These are phyloP conservation scores for Arvicanthis niloticus DNA, from an alignment of 2,113 vertebrate species.

Conservation along the genomic window DNA sequence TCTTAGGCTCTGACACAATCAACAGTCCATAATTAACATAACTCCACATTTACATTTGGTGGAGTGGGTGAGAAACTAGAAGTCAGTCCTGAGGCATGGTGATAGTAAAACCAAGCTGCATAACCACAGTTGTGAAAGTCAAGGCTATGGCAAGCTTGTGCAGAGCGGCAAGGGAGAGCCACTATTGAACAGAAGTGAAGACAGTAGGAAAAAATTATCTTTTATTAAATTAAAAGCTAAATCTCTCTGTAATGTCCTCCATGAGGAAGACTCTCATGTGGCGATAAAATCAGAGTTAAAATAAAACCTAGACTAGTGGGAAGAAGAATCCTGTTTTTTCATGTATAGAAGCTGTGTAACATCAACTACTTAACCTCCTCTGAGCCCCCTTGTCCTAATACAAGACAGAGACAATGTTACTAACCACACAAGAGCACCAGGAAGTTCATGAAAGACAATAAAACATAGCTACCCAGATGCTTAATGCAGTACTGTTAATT, in stretches of 20 bases:
- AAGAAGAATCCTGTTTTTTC: neutral
- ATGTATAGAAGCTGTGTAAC: neutral
- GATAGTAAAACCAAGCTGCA: neutral
- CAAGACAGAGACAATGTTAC: neutral
- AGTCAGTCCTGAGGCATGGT: neutral
- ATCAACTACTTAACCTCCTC: neutral
- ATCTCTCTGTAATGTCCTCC: neutral
- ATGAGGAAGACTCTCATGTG: conserved; percentile 4
- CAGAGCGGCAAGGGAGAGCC: neutral
- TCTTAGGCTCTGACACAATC: neutral
- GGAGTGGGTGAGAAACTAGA: neutral
- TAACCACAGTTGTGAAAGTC: neutral
- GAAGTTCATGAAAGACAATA: neutral
- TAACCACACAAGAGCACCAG: neutral
- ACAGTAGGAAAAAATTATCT: neutral
- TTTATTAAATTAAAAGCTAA: conserved; percentile 24
- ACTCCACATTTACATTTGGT: neutral
- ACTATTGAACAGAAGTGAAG: neutral
- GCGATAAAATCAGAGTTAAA: neutral
- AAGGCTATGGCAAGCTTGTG: neutral
- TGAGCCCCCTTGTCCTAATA: neutral
- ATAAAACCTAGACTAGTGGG: neutral
- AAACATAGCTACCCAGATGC: neutral
- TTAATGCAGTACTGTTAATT: neutral
- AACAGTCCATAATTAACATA: neutral